phyloP scores from a whole-genome alignment of 2,797 vertebrate genomes.

The Hemitrygon akajei region DNA sequence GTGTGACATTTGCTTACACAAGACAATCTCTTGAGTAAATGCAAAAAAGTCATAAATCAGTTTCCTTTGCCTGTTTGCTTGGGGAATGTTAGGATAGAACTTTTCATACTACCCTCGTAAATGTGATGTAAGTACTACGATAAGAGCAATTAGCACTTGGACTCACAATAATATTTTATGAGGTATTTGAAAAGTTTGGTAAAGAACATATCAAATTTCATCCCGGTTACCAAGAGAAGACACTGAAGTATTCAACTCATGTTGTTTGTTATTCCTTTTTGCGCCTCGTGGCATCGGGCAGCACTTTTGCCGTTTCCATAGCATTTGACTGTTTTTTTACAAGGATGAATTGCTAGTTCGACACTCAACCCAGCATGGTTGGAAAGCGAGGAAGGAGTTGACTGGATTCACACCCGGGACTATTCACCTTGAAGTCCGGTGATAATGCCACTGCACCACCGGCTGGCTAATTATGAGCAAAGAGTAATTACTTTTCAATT shows the following conservation, averaged over 20 bases:
- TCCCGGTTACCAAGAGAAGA: neutral
- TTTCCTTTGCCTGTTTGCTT: neutral
- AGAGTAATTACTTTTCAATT: too few species aligned
- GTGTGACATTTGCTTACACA: neutral
- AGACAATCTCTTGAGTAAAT: slow-evolving; percentile 12
- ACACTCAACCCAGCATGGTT: too few species aligned
- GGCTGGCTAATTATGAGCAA: too few species aligned
- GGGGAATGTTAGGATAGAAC: neutral
- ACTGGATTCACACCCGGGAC: too few species aligned
- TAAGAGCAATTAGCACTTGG: neutral
- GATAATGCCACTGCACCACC: too few species aligned
- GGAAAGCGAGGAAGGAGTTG: too few species aligned
- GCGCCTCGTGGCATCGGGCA: too few species aligned
- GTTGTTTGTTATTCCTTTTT: too few species aligned
- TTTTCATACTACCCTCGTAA: neutral
- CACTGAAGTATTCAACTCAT: neutral
- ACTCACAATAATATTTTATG: neutral
- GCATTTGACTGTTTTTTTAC: too few species aligned
- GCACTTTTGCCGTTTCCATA: too few species aligned
- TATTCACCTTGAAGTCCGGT: too few species aligned
- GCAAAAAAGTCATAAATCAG: neutral
- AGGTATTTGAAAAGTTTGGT: neutral
- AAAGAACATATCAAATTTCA: neutral
- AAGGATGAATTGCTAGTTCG: too few species aligned
- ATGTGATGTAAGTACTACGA: neutral